phyloP scores from a whole-genome alignment of 1,140 invertebrate genomes.

The Tenebrio molitor region DNA sequence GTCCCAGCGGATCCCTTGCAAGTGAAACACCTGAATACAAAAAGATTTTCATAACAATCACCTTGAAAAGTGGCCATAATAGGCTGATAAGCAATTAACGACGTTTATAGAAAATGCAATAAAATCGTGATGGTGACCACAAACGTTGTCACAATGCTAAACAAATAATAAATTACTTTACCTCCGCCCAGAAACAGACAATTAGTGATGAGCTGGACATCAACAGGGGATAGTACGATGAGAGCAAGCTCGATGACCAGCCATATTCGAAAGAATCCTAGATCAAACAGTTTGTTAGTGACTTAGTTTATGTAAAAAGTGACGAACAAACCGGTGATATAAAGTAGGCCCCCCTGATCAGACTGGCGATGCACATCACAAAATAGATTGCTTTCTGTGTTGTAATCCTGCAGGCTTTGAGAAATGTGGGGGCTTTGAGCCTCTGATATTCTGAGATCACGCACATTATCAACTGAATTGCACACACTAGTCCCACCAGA shows the following conservation, averaged over 20 bases:
- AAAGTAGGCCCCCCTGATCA: conserved; percentile 90
- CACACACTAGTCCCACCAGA: conserved; percentile 85
- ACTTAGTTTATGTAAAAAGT: neutral
- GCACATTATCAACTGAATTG: conserved; percentile 89
- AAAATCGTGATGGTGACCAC: conserved; percentile 32
- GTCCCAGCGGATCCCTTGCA: conserved; percentile 88
- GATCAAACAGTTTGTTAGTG: conserved; percentile 62
- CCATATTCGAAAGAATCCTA: conserved; percentile 84
- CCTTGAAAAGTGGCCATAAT: conserved; percentile 24
- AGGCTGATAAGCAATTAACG: conserved; percentile 5
- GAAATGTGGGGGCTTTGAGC: conserved; percentile 84
- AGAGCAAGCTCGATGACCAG: conserved; percentile 88
- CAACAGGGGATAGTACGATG: conserved; percentile 91
- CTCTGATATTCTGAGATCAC: conserved; percentile 85
- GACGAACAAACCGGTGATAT: conserved; percentile 79
- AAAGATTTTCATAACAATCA: neutral
- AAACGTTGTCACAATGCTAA: neutral
- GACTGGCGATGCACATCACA: conserved; percentile 88
- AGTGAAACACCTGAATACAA: conserved; percentile 84
- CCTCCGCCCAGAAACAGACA: conserved; percentile 96
- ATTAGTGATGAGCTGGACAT: conserved; percentile 91
- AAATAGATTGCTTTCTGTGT: conserved; percentile 94
- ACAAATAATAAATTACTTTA: conserved; percentile 68
- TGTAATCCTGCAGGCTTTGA: conserved; percentile 87
- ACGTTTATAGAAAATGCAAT: conserved; percentile 22